These are phyloP conservation scores for Machaerirhynchus nigripectus DNA, from an alignment of 2,113 vertebrate species.

Conservation along the genomic window DNA sequence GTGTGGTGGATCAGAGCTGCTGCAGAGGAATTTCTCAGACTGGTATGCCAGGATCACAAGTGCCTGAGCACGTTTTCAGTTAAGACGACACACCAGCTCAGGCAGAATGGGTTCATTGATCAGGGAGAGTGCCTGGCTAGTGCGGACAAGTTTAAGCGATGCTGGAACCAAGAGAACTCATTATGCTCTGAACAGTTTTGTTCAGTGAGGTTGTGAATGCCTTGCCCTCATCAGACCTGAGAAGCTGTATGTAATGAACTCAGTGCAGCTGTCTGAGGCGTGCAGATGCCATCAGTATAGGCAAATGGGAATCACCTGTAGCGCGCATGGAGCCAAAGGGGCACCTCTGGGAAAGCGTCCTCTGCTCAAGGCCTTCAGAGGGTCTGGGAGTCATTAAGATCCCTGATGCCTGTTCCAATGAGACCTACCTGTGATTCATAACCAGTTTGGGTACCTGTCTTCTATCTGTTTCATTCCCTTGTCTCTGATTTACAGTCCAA, in stretches of 20 bases:
- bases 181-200: not conserved
- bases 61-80: not conserved
- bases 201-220: not conserved
- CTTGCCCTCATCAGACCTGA: not conserved
- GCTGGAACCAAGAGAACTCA: not conserved
- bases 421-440: not conserved
- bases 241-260: not conserved
- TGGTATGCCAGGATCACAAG: not conserved
- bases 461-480: not conserved
- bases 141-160: not conserved
- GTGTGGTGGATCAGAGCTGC: not conserved
- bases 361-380: not conserved
- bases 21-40: not conserved
- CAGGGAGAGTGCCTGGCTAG: not conserved
- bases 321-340: fast-evolving
- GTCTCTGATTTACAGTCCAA: not conserved
- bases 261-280: not conserved
- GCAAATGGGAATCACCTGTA: not conserved
- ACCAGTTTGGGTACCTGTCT: not conserved
- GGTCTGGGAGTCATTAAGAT: not conserved
- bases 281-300: not conserved
- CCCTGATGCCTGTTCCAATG: not conserved
- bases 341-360: not conserved
- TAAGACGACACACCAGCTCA: not conserved
- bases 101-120: not conserved